Percentiles rank a stretch among this genome's conserved stretches.
Conservation (phyloP, 2,113 vertebrate genomes). For the Nanorana parkeri region DNA sequence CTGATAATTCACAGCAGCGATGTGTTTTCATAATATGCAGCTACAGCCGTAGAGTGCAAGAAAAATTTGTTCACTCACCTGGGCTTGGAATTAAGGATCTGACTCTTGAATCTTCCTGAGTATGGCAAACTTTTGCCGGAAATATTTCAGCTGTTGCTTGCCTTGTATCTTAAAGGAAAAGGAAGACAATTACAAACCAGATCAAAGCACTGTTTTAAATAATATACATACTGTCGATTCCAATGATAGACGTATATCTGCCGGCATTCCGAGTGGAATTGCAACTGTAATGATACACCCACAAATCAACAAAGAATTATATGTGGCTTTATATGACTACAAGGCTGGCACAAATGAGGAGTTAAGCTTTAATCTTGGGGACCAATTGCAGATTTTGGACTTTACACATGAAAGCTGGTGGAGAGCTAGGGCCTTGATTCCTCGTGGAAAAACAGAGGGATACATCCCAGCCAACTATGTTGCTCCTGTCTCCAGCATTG, state of each 20-base stretch:
- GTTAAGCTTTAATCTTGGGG: constrained; percentile 83
- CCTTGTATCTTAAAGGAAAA: constrained; percentile 60
- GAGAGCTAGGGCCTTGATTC: constrained; percentile 75
- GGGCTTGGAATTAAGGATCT: not conserved
- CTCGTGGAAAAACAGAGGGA: constrained; percentile 69
- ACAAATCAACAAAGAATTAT: not conserved
- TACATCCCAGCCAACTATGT: constrained; percentile 94
- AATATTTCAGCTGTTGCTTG: constrained; percentile 62
- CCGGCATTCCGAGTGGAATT: constrained; percentile 26
- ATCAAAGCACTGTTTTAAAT: not conserved
- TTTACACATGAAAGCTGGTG: constrained; percentile 83
- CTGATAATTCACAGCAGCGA: too few relatives aligned
- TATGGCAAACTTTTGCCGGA: constrained; percentile 72
- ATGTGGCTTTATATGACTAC: constrained; percentile 87
- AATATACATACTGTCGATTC: constrained; percentile 9
- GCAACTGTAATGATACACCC: not conserved
- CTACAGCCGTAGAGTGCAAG: too few relatives aligned
- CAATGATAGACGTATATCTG: constrained; percentile 35
- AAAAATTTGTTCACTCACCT: too few relatives aligned
- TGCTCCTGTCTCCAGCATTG: constrained; percentile 82
- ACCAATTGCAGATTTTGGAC: constrained; percentile 80
- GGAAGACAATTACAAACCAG: not conserved
- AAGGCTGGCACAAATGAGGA: constrained; percentile 86
- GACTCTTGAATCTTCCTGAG: not conserved
- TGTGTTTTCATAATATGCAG: too few relatives aligned